These are phyloP conservation scores for Erinaceus europaeus DNA, from an alignment of 2,113 vertebrate genomes.

Conservation along the genomic window DNA sequence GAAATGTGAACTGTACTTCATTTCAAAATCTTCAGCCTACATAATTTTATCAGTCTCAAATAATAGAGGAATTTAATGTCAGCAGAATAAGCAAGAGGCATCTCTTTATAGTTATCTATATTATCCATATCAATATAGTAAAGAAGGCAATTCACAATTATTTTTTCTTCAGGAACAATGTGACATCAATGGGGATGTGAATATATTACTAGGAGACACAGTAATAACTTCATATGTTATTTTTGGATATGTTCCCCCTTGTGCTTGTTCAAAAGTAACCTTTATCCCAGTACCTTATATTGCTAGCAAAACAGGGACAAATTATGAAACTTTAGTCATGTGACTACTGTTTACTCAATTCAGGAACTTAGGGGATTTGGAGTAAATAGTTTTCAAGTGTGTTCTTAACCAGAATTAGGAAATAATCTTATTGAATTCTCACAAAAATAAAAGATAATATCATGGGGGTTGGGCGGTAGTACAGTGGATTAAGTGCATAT, in stretches of 20 bases:
- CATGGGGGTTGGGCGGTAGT: no score
- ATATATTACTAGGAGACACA: neutral
- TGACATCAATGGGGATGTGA: neutral
- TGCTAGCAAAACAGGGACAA: neutral
- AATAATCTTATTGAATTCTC: slow-evolving; percentile 26
- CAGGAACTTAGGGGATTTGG: neutral
- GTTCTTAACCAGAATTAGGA: slow-evolving; percentile 25
- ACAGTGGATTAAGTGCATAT: no score
- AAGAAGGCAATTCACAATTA: neutral
- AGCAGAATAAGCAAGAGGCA: neutral
- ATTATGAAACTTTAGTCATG: slow-evolving; percentile 7
- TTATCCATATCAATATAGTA: neutral
- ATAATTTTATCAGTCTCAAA: neutral
- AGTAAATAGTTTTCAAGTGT: neutral
- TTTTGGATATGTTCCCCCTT: neutral
- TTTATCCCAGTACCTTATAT: neutral
- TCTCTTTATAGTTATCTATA: neutral
- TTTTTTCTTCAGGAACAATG: neutral
- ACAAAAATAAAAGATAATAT: slow-evolving; percentile 63
- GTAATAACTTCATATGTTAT: neutral
- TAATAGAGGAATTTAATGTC: neutral
- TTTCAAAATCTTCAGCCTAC: neutral
- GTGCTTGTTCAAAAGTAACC: neutral
- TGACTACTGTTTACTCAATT: neutral
- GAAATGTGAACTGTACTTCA: neutral